Evolutionary conservation across 2,113 vertebrate species (phyloP), one percentile per base, ranked within the genome.

Genomic region (Anser brachyrhynchus): DNA sequence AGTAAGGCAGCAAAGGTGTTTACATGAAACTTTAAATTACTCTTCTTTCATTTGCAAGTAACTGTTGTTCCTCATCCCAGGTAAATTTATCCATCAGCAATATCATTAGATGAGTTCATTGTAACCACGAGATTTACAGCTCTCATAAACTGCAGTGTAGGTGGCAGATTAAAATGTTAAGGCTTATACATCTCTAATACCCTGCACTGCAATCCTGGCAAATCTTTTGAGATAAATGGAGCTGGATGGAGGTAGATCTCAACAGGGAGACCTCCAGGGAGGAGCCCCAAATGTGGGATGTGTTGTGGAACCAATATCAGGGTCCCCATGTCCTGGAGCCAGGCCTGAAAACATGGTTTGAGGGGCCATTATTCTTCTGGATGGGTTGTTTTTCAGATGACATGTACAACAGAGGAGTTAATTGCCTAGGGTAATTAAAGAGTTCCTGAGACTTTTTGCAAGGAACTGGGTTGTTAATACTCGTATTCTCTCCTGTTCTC

Each of bases 81-180:
- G 96, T 96, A 64, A 96, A 96, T 96, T 94, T 83, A 95, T 97
- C 94, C 96, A 96, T 96, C 96, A 96, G 96, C 96, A 96, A 95
- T 95, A 96, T 96, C 96, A 96, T 97, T 97, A 97, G 94, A 95
- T 97, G 96, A 97, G 96, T 96, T 96, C 96, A 96, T 97, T 96
- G 70, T 89, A 96, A 97, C 96, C 93, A 94, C 71, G 89, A 93
- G 96, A 94, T 97, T 97, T 97, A 96, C 95, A 91, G 96, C 89
- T 2, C 93, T 96, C 96, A 96, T 97, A 97, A 97, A 96, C 87
- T 85, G 93, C 96, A 89, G 96, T 94, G 96, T 96, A 97, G 96
- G 96, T 96, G 96, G 96, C 95, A 96, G 96, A 96, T 97, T 97
- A 96, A 97, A 97, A 92, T 87, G 95, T 96, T 97, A 96, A 96